Evolutionary conservation across 2,888 invertebrate genomes (phyloP), one percentile per base, ranked within the genome.

Genomic region (Megamerina dolium): DNA sequence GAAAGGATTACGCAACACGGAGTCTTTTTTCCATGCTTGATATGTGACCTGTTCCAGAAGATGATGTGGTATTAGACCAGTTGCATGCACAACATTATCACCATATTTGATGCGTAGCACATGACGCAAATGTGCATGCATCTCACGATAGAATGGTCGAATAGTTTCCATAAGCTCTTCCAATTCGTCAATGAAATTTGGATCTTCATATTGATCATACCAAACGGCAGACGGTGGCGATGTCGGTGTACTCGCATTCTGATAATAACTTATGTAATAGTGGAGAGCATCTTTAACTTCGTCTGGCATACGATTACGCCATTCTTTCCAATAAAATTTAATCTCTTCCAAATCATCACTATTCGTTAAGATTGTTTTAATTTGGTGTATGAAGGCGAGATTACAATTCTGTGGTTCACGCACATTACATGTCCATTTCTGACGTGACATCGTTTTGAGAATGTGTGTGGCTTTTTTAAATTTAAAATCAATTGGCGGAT

Each of bases 1-100:
- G 30, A 59, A 60, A 4, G 62, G 58, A 46, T 62, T 61, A 8
- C 53, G 49, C 19, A 59, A 30, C 13, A 59, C 54, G 0, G 54
- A 52, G 2, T 54, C 45, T 20, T 59, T 59, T 48, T 59, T 72
- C 87, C 87, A 88, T 0, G 76, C 75, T 66, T 88, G 87, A 0
- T 83, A 81, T 85, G 86, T 87, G 79, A 87, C 83, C 61, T 87
- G 64, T 77, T 83, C 84, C 49, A 85, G 63, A 16, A 86, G 71
- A 74, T 86, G 85, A 8, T 82, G 84, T 1, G 85, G 85, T 44
- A 86, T 84, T 1, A 83, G 80, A 43, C 83, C 84, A 38, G 67
- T 75, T 34, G 76, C 75, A 0, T 79, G 74, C 1, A 81, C 76
- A 0, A 81, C 67, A 19, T 76, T 68, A 12, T 79, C 77, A 2